Conservation (phyloP, 64 coral and sea anemone genomes). For the Pocillopora damicornis region DNA sequence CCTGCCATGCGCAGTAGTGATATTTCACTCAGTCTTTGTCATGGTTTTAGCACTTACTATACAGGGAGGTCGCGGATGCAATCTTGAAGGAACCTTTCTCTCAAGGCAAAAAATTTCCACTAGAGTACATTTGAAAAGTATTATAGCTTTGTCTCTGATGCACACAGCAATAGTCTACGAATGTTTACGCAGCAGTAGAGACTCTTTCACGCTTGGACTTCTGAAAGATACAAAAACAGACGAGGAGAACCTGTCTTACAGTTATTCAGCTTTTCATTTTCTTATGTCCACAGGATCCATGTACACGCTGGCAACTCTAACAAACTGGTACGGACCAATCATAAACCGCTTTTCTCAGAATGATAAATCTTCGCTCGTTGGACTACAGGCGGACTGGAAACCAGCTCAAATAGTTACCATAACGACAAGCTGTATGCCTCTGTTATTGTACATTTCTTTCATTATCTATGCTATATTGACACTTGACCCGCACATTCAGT, state of each 20-base stretch:
- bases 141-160: neutral
- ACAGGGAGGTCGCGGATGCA: constrained; percentile 49
- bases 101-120: constrained; percentile 16
- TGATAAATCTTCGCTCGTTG: neutral
- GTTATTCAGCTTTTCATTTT: constrained; percentile 49
- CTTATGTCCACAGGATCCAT: constrained; percentile 38
- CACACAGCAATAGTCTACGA: constrained; percentile 31
- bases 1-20: constrained; percentile 43
- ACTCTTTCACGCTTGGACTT: constrained; percentile 21
- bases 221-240: neutral
- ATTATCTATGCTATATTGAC: constrained; percentile 43
- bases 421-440: constrained; percentile 18
- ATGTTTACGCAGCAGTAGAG: constrained; percentile 15
- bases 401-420: constrained; percentile 46
- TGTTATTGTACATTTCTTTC: constrained; percentile 46
- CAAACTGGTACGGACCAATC: constrained; percentile 60
- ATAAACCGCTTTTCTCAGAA: neutral
- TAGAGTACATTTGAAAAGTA: constrained; percentile 27
- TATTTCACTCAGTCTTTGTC: constrained; percentile 32
- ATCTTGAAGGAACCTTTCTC: constrained; percentile 32
- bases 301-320: constrained; percentile 47
- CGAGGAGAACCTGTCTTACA: constrained; percentile 9
- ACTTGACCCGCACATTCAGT: neutral
- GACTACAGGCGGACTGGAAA: constrained; percentile 33
- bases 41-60: constrained; percentile 31